phyloP scores from a whole-genome alignment of 2,888 invertebrate genomes.

The Loripinus fragilis region DNA sequence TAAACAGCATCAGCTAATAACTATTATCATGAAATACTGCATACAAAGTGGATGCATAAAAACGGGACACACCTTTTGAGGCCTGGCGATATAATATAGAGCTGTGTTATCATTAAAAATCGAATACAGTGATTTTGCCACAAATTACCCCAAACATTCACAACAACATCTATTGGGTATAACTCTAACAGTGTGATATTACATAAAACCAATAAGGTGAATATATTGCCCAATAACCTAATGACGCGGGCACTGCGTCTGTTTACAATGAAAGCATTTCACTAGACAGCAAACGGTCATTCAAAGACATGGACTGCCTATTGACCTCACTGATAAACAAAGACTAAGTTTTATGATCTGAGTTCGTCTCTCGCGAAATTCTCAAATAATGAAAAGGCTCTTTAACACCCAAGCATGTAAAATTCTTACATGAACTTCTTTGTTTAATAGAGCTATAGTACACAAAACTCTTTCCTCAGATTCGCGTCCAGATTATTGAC shows the following conservation, averaged over 20 bases:
- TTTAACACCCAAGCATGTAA: background rate
- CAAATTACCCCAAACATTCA: background rate
- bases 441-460: no score
- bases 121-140: no score
- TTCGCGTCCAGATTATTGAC: no score
- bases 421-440: no score
- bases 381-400: background rate
- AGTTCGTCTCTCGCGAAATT: background rate
- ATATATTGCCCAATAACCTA: background rate
- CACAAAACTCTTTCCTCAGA: no score
- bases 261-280: background rate
- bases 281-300: background rate
- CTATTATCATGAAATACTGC: no score
- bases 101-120: no score
- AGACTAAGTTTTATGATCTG: background rate
- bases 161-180: background rate
- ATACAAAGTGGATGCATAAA: no score
- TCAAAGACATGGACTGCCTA: background rate
- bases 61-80: no score
- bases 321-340: background rate
- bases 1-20: no score
- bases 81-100: no score
- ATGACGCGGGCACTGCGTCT: background rate
- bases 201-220: background rate
- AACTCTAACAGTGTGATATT: background rate